A percentile compares a stretch with the other conserved stretches of the same genome.
phyloP scores from a whole-genome alignment of 2,888 invertebrate species.

The Neoascia interrupta region DNA sequence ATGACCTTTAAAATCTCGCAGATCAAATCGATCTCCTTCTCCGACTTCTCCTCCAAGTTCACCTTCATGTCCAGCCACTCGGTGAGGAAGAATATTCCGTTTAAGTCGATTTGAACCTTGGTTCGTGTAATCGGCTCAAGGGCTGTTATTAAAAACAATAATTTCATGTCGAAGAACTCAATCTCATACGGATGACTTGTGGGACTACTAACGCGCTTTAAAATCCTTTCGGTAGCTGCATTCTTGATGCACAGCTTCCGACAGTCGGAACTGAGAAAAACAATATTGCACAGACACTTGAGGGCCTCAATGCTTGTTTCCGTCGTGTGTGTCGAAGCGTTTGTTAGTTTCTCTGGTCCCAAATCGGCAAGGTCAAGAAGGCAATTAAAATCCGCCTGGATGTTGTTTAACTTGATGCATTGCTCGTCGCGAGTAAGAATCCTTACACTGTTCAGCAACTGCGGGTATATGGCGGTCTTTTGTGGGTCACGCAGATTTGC shows the following conservation, averaged over 20 bases:
- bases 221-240: slow-evolving; percentile 86
- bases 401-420: slow-evolving; percentile 83
- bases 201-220: slow-evolving; percentile 84
- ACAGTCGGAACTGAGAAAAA: slow-evolving; percentile 86
- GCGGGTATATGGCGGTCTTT: slow-evolving; percentile 72
- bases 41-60: slow-evolving; percentile 80
- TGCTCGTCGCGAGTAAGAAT: slow-evolving; percentile 88
- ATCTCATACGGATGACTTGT: slow-evolving; percentile 78
- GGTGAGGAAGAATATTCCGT: slow-evolving; percentile 85
- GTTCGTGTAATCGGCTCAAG: slow-evolving; percentile 85
- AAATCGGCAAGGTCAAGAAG: slow-evolving; percentile 86
- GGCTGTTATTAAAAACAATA: slow-evolving; percentile 93
- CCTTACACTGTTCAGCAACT: slow-evolving; percentile 77
- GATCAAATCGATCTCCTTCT: slow-evolving; percentile 83
- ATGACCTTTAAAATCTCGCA: slow-evolving; percentile 89
- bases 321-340: slow-evolving; percentile 72
- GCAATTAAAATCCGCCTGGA: slow-evolving; percentile 85
- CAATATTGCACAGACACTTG: slow-evolving; percentile 93
- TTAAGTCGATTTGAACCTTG: slow-evolving; percentile 84
- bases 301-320: slow-evolving; percentile 87
- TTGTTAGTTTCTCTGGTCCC: slow-evolving; percentile 76
- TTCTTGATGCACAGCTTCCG: slow-evolving; percentile 83
- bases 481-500: slow-evolving; percentile 75
- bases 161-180: slow-evolving; percentile 92
- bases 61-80: slow-evolving; percentile 85